A percentile compares a stretch with the other conserved stretches of the same genome.
Evolutionary conservation across 1,140 invertebrate genomes (phyloP).

Genomic region (Matsumurasca onukii): DNA sequence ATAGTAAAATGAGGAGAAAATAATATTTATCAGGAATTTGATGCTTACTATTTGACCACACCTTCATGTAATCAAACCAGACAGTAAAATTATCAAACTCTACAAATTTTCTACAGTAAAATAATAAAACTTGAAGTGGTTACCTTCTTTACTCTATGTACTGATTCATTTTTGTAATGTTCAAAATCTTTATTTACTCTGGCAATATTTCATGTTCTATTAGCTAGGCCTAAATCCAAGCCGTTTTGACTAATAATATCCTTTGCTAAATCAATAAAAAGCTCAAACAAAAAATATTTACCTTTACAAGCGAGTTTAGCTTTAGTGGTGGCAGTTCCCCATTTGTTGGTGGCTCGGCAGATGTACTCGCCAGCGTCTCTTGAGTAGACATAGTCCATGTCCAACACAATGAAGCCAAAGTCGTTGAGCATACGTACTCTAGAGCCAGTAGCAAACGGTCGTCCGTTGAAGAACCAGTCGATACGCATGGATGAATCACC

Average conservation of each 20-base stretch:
- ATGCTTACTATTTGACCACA: neutral
- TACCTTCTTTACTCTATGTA: no score
- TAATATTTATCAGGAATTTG: neutral
- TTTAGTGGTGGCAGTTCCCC: constrained; percentile 79
- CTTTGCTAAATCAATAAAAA: no score
- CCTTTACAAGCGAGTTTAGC: constrained; percentile 78
- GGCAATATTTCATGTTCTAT: no score
- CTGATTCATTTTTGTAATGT: no score
- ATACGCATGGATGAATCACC: constrained; percentile 86
- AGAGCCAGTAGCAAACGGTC: constrained; percentile 83
- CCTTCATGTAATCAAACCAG: no score
- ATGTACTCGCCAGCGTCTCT: constrained; percentile 85
- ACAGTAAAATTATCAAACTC: no score
- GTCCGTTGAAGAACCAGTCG: constrained; percentile 93
- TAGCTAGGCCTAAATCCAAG: no score
- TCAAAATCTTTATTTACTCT: no score
- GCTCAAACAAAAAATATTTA: no score
- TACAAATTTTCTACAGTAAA: no score
- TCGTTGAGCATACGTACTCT: constrained; percentile 90
- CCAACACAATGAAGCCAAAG: constrained; percentile 88
- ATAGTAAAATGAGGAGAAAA: neutral
- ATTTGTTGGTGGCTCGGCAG: constrained; percentile 82
- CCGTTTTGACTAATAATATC: no score
- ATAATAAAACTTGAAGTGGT: no score
- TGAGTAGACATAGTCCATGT: constrained; percentile 83